A percentile compares a stretch with the other conserved stretches of the same genome.
Evolutionary conservation across 2,113 vertebrate genomes (phyloP).

Genomic region (Setophaga kirtlandii): DNA sequence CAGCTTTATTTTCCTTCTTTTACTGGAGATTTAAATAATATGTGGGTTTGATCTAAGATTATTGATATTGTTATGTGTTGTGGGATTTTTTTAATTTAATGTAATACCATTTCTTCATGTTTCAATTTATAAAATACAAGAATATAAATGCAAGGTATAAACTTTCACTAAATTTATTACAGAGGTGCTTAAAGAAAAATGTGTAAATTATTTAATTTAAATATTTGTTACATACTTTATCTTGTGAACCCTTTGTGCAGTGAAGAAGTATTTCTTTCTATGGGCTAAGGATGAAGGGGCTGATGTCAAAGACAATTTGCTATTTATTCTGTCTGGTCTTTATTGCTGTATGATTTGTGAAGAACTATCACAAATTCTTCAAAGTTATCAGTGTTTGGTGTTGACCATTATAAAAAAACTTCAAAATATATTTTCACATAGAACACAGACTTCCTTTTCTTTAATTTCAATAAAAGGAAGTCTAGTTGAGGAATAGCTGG

Average conservation of each 20-base stretch:
- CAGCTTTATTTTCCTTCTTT: constrained; percentile 28
- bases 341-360: background rate
- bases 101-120: constrained; percentile 10
- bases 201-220: constrained; percentile 68
- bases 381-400: background rate
- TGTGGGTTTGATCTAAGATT: constrained; percentile 19
- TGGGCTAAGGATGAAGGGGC: background rate
- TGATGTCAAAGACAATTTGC: background rate
- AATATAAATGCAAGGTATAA: constrained; percentile 25
- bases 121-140: constrained; percentile 33
- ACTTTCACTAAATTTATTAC: constrained; percentile 39
- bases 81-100: constrained; percentile 21
- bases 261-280: background rate
- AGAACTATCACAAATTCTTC: background rate
- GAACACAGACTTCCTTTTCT: background rate
- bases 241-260: constrained; percentile 24
- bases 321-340: constrained; percentile 37
- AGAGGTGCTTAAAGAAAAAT: constrained; percentile 47
- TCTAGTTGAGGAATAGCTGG: background rate
- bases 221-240: constrained; percentile 23
- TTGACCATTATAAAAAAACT: background rate
- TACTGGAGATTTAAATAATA: constrained; percentile 7
- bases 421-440: background rate
- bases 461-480: background rate
- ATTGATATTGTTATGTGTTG: background rate